Percentiles rank a stretch among this genome's conserved stretches.
Evolutionary conservation across 2,113 vertebrate species (phyloP).

Genomic region (Echinops telfairi): DNA sequence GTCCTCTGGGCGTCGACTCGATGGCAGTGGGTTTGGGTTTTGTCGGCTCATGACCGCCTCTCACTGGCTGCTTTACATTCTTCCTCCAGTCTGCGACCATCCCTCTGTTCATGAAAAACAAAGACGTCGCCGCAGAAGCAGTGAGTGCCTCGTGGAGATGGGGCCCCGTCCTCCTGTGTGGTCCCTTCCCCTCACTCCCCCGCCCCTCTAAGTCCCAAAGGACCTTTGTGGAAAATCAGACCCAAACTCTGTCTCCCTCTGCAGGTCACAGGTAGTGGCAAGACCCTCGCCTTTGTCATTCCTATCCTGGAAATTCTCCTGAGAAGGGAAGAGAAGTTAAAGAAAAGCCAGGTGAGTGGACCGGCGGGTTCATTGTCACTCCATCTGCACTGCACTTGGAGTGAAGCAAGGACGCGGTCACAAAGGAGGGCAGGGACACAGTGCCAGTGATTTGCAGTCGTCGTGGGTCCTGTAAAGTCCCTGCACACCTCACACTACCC

Average conservation of each 20-base stretch:
- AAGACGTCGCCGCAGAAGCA: constrained; percentile 97
- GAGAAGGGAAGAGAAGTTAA: constrained; percentile 93
- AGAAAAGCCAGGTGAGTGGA: constrained; percentile 93
- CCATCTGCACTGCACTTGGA: background rate
- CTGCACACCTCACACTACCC: background rate
- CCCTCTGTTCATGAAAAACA: constrained; percentile 97
- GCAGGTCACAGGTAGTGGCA: constrained; percentile 97
- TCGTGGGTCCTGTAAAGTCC: background rate
- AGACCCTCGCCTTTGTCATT: constrained; percentile 97
- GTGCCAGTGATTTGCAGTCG: too few species aligned
- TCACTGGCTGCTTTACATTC: background rate
- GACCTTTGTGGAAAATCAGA: background rate
- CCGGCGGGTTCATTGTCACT: fast-evolving
- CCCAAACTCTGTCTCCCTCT: background rate
- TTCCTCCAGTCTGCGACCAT: constrained; percentile 93
- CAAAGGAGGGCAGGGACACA: background rate
- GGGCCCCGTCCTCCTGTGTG: fast-evolving
- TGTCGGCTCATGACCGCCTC: fast-evolving
- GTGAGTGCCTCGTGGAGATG: constrained; percentile 86
- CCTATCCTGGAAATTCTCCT: constrained; percentile 95
- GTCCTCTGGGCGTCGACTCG: too few species aligned
- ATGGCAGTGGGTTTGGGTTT: too few species aligned
- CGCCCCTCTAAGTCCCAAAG: too few species aligned
- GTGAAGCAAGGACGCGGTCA: background rate
- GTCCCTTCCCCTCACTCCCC: too few species aligned